Conservation (phyloP, 2,797 vertebrate species). For the Varecia variegata region DNA sequence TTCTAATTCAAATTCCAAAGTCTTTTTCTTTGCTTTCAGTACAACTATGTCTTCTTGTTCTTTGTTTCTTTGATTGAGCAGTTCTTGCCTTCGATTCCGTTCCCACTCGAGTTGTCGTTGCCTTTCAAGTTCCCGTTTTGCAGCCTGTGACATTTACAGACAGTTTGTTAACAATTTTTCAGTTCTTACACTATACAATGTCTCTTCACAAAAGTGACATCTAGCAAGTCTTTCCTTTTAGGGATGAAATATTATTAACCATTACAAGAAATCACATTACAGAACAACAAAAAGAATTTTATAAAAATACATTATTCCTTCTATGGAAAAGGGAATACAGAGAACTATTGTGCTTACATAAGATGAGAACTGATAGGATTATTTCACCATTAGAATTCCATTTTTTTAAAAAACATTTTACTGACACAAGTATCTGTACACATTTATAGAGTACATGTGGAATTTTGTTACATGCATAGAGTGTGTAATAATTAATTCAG, state of each 20-base stretch:
- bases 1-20: constrained; percentile 97
- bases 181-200: background rate
- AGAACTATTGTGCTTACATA: background rate
- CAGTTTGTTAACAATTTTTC: background rate
- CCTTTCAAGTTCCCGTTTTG: constrained; percentile 95
- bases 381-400: background rate
- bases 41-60: constrained; percentile 98
- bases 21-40: constrained; percentile 97
- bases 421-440: background rate
- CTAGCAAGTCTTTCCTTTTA: background rate
- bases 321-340: background rate
- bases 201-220: background rate
- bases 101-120: constrained; percentile 93
- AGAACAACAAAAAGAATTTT: background rate
- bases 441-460: background rate
- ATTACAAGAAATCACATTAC: background rate
- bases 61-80: constrained; percentile 95
- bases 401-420: background rate
- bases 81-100: constrained; percentile 93
- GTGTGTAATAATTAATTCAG: background rate
- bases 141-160: constrained; percentile 85
- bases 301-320: background rate
- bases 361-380: background rate
- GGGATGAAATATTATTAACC: background rate
- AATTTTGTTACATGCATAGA: background rate